Evolutionary conservation across 1,140 invertebrate species (phyloP).

Genomic region (Brachionus angularis): DNA sequence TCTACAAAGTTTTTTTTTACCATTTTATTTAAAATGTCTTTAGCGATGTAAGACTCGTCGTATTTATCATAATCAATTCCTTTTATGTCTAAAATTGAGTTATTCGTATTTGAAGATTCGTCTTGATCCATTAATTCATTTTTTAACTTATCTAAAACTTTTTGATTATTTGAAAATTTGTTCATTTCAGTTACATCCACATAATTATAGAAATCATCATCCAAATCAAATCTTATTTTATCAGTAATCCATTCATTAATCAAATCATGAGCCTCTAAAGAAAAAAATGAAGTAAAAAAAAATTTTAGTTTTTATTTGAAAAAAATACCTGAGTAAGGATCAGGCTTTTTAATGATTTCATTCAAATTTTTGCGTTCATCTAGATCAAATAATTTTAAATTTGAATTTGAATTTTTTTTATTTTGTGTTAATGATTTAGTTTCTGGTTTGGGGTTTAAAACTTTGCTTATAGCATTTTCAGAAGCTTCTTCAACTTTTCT

Average conservation of each 20-base stretch:
- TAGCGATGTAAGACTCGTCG: conserved; percentile 48
- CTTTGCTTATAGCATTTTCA: conserved; percentile 26
- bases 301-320: not conserved
- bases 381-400: too few relatives aligned
- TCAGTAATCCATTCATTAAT: conserved; percentile 52
- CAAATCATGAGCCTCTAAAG: conserved; percentile 50
- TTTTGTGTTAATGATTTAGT: not conserved
- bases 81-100: conserved; percentile 46
- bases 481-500: conserved; percentile 30
- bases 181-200: not conserved
- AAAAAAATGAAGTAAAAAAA: conserved; percentile 27
- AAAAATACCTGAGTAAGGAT: conserved; percentile 4
- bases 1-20: conserved; percentile 47
- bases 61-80: conserved; percentile 47
- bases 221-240: conserved; percentile 48
- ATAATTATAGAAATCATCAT: conserved; percentile 43
- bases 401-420: conserved; percentile 4
- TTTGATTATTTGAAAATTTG: conserved; percentile 44
- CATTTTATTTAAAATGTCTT: conserved; percentile 50
- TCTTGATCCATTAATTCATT: conserved; percentile 21
- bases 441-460: not conserved
- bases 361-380: not conserved
- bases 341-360: not conserved
- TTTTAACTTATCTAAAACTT: conserved; percentile 42
- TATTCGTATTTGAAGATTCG: not conserved